These are phyloP conservation scores for Hoplostethus mediterraneus DNA, from an alignment of 2,797 vertebrate species.

Conservation along the genomic window DNA sequence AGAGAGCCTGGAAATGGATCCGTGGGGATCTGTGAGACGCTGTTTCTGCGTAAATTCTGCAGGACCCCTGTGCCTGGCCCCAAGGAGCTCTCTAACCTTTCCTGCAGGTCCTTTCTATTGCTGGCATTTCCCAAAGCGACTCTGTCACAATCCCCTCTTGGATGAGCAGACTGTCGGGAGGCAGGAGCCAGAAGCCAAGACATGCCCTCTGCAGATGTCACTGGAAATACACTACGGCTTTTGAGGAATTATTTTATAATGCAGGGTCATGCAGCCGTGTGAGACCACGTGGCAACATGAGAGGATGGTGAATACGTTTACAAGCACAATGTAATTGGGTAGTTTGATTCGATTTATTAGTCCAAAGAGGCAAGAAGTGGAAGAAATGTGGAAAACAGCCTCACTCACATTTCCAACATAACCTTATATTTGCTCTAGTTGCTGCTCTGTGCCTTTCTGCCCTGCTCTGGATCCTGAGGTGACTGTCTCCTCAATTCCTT, in stretches of 20 bases:
- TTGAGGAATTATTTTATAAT: slow-evolving; percentile 39
- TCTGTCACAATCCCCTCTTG: slow-evolving; percentile 14
- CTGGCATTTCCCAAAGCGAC: slow-evolving; percentile 19
- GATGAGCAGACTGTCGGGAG: slow-evolving; percentile 10
- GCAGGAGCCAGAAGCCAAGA: slow-evolving; percentile 28
- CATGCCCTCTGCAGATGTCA: slow-evolving; percentile 55
- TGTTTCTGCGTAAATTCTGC: too few relatives aligned
- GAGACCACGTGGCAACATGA: neutral
- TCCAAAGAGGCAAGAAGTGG: too few relatives aligned
- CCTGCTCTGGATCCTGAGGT: slow-evolving; percentile 9
- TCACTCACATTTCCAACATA: neutral
- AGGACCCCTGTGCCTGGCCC: neutral
- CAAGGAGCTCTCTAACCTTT: slow-evolving; percentile 16
- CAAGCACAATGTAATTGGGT: too few relatives aligned
- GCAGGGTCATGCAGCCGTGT: slow-evolving; percentile 1
- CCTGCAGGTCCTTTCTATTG: slow-evolving; percentile 10
- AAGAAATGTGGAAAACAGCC: neutral
- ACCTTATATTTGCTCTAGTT: neutral
- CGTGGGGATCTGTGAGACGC: too few relatives aligned
- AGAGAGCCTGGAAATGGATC: too few relatives aligned
- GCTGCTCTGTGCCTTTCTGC: neutral
- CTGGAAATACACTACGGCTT: slow-evolving; percentile 38
- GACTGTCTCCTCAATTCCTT: slow-evolving; percentile 16
- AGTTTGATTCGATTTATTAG: too few relatives aligned
- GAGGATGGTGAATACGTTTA: too few relatives aligned